Percentiles rank a stretch among this genome's conserved stretches.
These are phyloP conservation scores for Bradypodion pumilum DNA, from an alignment of 2,797 vertebrate genomes.

Conservation along the genomic window DNA sequence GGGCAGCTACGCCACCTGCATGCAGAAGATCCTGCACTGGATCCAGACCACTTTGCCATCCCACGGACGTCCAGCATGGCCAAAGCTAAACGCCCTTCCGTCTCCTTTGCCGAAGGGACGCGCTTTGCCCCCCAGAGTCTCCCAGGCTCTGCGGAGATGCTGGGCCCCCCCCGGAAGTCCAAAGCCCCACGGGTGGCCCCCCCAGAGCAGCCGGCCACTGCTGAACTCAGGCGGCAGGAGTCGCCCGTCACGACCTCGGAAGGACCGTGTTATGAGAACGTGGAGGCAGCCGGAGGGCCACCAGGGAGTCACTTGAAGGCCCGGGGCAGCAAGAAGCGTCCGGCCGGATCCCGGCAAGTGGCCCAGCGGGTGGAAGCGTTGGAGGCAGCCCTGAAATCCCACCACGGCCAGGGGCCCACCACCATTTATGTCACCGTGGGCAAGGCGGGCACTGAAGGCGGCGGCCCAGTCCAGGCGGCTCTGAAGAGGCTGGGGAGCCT, in stretches of 20 bases:
- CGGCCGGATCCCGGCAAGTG: constrained; percentile 76
- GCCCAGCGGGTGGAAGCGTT: constrained; percentile 68
- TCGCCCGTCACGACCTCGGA: constrained; percentile 26
- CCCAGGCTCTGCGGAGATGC: constrained; percentile 78
- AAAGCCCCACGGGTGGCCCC: constrained; percentile 79
- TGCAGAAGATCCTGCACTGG: constrained; percentile 77
- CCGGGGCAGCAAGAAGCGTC: constrained; percentile 65
- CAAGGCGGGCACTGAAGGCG: constrained; percentile 63
- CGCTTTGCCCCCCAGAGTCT: constrained; percentile 85
- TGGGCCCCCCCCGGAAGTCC: constrained; percentile 76
- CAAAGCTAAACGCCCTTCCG: constrained; percentile 91
- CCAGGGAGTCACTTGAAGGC: constrained; percentile 50
- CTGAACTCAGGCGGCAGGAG: constrained; percentile 12
- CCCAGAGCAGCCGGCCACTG: constrained; percentile 50
- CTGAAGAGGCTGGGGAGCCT: constrained; percentile 87
- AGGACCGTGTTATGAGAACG: constrained; percentile 59
- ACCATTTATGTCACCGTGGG: constrained; percentile 92
- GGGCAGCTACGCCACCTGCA: constrained; percentile 82
- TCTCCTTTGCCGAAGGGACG: constrained; percentile 97
- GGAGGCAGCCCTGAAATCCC: constrained; percentile 45
- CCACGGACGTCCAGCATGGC: constrained; percentile 96
- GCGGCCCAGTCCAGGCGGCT: constrained; percentile 83
- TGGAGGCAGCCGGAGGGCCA: constrained; percentile 17
- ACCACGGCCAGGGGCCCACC: constrained; percentile 73
- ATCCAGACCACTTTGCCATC: constrained; percentile 87